Conservation (phyloP, 2,113 vertebrate genomes). For the Aegotheles bennettii region DNA sequence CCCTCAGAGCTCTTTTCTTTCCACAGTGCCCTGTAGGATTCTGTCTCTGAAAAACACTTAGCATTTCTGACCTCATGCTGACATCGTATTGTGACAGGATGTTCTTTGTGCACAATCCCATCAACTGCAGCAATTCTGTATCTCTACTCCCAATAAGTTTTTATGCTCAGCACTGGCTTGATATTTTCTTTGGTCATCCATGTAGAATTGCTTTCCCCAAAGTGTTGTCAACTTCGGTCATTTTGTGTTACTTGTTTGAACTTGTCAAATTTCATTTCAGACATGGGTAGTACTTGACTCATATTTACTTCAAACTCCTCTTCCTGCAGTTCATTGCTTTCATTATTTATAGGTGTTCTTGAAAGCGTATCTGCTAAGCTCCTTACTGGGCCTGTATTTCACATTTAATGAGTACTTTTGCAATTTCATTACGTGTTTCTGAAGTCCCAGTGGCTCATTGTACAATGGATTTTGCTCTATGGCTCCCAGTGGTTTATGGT, state of each 20-base stretch:
- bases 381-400: constrained; percentile 60
- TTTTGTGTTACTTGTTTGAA: constrained; percentile 65
- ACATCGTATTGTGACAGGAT: neutral
- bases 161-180: constrained; percentile 12
- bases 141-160: constrained; percentile 25
- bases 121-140: neutral
- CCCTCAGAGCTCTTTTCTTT: neutral
- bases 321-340: constrained; percentile 59
- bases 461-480: constrained; percentile 46
- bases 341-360: constrained; percentile 66
- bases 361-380: constrained; percentile 46
- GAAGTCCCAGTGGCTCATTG: constrained; percentile 60
- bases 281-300: constrained; percentile 45
- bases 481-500: constrained; percentile 39
- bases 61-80: neutral
- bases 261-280: constrained; percentile 60
- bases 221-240: constrained; percentile 52
- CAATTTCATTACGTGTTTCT: constrained; percentile 64
- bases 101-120: constrained; percentile 1
- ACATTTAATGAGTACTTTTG: constrained; percentile 63
- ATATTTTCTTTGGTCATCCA: constrained; percentile 51
- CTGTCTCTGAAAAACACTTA: neutral
- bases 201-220: constrained; percentile 48
- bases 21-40: neutral
- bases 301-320: constrained; percentile 55